phyloP scores from a whole-genome alignment of 2,113 vertebrate species.

The Erpornis zantholeuca region DNA sequence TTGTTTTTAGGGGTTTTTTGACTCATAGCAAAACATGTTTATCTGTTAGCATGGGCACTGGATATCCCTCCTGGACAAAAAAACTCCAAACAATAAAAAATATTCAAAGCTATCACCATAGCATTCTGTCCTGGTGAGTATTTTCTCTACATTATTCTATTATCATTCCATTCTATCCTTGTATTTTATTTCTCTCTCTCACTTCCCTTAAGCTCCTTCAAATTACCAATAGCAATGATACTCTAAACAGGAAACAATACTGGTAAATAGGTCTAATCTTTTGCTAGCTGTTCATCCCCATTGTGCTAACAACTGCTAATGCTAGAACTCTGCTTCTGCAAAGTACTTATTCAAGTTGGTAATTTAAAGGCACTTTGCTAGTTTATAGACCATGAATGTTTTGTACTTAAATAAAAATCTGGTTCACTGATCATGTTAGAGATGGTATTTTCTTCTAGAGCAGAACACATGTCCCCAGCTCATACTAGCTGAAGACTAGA shows the following conservation, averaged over 20 bases:
- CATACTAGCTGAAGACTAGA: neutral
- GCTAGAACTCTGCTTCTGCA: neutral
- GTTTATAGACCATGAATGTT: neutral
- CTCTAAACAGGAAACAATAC: neutral
- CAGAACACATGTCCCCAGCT: accelerated
- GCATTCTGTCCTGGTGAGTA: neutral
- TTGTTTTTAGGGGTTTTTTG: neutral
- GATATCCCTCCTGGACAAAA: neutral
- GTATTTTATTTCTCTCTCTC: neutral
- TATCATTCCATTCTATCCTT: neutral
- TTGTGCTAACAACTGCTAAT: neutral
- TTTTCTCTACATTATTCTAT: neutral
- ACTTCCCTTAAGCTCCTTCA: neutral
- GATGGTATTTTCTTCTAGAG: neutral
- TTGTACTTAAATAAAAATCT: slow-evolving; percentile 15
- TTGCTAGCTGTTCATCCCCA: neutral
- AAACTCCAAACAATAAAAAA: neutral
- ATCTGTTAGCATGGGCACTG: neutral
- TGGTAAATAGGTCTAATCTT: neutral
- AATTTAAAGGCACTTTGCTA: neutral
- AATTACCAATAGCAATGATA: neutral
- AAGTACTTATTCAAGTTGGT: neutral
- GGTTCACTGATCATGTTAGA: neutral
- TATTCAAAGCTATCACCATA: accelerated
- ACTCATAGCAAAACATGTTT: neutral